phyloP scores from a whole-genome alignment of 1,140 invertebrate species.

The Leptinotarsa lineolata region DNA sequence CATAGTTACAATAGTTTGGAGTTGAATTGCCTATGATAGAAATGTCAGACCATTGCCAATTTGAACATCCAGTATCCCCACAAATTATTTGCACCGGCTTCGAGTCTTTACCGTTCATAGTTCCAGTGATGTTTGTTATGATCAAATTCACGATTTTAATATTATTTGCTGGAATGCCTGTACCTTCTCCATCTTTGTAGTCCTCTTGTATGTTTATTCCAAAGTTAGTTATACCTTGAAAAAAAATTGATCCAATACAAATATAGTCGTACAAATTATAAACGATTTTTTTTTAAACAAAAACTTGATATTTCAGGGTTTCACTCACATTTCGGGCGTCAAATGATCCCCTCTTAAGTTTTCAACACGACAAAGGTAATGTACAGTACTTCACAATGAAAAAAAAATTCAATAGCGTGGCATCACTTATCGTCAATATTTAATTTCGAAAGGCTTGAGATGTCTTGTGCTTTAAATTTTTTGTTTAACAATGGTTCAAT shows the following conservation, averaged over 20 bases:
- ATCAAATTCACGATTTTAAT: slow-evolving; percentile 30
- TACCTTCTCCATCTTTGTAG: background rate
- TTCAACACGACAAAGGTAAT: no score
- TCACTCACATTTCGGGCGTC: no score
- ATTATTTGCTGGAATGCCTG: slow-evolving; percentile 26
- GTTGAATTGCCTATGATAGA: slow-evolving; percentile 24
- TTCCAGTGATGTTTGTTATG: slow-evolving; percentile 20
- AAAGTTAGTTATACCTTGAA: slow-evolving; percentile 4
- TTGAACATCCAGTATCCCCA: slow-evolving; percentile 24
- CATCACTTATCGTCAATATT: no score
- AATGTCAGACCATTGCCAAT: slow-evolving; percentile 27
- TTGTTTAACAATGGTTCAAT: no score
- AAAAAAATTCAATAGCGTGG: no score
- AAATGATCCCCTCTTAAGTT: no score
- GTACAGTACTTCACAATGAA: no score
- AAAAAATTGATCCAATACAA: background rate
- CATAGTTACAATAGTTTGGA: slow-evolving; percentile 20
- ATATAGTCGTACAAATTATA: no score
- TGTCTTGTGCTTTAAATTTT: no score
- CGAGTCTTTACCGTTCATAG: slow-evolving; percentile 27
- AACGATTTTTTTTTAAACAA: no score
- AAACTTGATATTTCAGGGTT: no score
- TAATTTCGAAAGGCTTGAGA: no score
- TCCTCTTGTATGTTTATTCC: slow-evolving; percentile 15
- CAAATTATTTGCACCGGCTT: slow-evolving; percentile 30